Base-by-base conservation (phyloP, 2,113 vertebrate genomes). In the Aspidoscelis tigris region DNA sequence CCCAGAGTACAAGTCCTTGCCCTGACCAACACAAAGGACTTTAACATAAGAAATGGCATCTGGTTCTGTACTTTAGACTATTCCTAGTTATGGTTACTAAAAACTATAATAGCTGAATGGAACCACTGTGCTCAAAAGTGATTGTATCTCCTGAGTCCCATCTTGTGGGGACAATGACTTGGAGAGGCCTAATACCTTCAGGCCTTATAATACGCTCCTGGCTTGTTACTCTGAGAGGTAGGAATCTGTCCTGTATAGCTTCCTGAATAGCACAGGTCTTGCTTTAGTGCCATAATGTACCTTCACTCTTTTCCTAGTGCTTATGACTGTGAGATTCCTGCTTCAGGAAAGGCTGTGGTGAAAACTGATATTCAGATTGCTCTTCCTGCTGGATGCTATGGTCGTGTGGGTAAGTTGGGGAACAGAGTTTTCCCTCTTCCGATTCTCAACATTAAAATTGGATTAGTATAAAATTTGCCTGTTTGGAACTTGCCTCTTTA, bases 301-400 rank as follows among this genome's bases (percentile, higher is more conserved):
- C 83, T 87, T 65, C 80, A 75, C 83, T 87, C 2, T 55, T 81
- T 82, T 78, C 2, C 74, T 86, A 99, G 98, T 93, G 98, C 98
- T 0, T 98, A 99, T 87, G 97, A 99, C 88, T 99, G 96, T 84
- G 90, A 94, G 20, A 90, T 99, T 74, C 96, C 91, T 8, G 89
- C 98, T 0, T 96, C 97, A 97, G 98, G 97, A 72, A 99, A 98
- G 87, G 94, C 94, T 50, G 77, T 99, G 0, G 97, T 99, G 82
- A 98, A 99, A 92, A 99, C 99, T 0, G 98, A 99, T 91, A 97
- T 99, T 87, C 99, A 99, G 88, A 97, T 99, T 21, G 96, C 97
- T 0, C 96, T 99, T 78, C 99, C 99, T 24, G 71, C 95, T 69
- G 99, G 98, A 1, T 97, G 95, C 93, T 99, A 99, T 50, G 99